Conservation (phyloP, 1,140 invertebrate genomes). For the Microplitis mediator region DNA sequence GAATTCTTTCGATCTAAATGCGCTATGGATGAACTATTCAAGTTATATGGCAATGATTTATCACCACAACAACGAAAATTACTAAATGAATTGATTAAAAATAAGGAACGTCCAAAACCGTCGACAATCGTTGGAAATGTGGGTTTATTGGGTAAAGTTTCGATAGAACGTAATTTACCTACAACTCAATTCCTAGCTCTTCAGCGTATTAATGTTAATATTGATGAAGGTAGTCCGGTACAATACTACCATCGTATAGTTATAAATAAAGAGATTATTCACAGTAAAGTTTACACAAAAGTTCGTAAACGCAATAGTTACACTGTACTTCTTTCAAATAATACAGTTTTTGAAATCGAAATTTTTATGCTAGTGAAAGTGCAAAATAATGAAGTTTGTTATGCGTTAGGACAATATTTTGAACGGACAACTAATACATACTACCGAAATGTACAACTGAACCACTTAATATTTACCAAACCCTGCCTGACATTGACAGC, state of each 20-base stretch:
- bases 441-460: too few relatives aligned
- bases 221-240: background rate
- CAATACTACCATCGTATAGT: slow-evolving; percentile 4
- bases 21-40: too few relatives aligned
- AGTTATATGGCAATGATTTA: too few relatives aligned
- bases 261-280: slow-evolving; percentile 11
- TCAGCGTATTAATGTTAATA: background rate
- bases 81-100: background rate
- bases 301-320: slow-evolving; percentile 14
- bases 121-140: background rate
- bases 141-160: slow-evolving; percentile 8
- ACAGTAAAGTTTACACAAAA: background rate
- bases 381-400: too few relatives aligned
- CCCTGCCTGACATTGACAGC: background rate
- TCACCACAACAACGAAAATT: too few relatives aligned
- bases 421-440: too few relatives aligned
- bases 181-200: background rate
- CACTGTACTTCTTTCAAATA: too few relatives aligned
- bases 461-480: too few relatives aligned
- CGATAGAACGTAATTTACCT: background rate
- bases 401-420: too few relatives aligned
- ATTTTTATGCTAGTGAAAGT: too few relatives aligned
- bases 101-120: background rate
- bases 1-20: too few relatives aligned
- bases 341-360: too few relatives aligned